Evolutionary conservation across 1,140 invertebrate genomes (phyloP).

Genomic region (Wiebesia pumilae): DNA sequence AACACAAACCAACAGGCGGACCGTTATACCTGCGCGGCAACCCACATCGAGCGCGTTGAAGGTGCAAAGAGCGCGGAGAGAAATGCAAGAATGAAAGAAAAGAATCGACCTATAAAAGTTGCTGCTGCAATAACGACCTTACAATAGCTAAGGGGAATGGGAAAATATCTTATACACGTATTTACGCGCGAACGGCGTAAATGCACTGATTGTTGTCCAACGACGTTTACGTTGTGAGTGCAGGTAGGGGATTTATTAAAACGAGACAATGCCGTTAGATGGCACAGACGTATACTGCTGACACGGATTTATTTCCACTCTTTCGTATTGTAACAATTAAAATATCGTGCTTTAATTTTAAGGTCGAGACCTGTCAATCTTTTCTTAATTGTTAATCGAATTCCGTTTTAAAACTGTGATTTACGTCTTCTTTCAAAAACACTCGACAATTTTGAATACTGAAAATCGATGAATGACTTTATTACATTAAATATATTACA

Average conservation of each 20-base stretch:
- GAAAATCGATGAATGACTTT: background rate
- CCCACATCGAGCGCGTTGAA: background rate
- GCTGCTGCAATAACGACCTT: background rate
- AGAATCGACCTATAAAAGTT: background rate
- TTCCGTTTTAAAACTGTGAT: background rate
- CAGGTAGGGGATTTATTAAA: constrained; percentile 30
- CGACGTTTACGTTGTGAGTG: background rate
- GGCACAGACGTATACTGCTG: constrained; percentile 51
- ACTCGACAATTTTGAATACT: background rate
- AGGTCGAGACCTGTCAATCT: constrained; percentile 2
- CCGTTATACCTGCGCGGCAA: constrained; percentile 26
- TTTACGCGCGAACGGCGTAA: constrained; percentile 34
- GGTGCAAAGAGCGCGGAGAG: constrained; percentile 4
- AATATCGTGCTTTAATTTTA: constrained; percentile 18
- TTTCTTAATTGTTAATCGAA: background rate
- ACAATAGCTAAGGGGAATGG: background rate
- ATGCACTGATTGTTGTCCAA: background rate
- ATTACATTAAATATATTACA: background rate
- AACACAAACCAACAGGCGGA: background rate
- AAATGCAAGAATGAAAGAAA: background rate
- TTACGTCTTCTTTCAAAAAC: background rate
- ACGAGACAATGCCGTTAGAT: constrained; percentile 57
- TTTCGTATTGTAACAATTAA: background rate
- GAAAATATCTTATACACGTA: background rate
- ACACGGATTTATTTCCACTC: constrained; percentile 29